These are phyloP conservation scores for Chrysocyon brachyurus DNA, from an alignment of 2,797 vertebrate species.

Conservation along the genomic window DNA sequence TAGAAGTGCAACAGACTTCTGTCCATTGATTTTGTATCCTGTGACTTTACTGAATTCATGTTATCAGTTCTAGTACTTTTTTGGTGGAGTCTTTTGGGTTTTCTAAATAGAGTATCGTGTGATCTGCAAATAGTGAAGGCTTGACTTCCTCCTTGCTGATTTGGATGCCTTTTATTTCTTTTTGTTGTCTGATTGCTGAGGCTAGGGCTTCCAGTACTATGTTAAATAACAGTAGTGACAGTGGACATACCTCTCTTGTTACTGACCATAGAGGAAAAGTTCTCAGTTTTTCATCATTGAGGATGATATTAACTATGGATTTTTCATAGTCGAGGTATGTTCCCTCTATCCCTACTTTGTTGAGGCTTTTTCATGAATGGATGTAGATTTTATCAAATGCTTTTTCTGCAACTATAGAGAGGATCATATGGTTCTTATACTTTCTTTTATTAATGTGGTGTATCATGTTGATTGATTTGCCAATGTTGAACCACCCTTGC, in stretches of 20 bases:
- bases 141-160: neutral
- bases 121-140: neutral
- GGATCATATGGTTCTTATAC: neutral
- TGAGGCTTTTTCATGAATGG: neutral
- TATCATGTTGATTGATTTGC: neutral
- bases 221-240: neutral
- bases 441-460: neutral
- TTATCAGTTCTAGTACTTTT: neutral
- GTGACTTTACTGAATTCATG: neutral
- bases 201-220: neutral
- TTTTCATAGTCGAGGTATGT: neutral
- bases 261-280: neutral
- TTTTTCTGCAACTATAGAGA: neutral
- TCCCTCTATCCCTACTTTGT: neutral
- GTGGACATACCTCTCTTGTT: neutral
- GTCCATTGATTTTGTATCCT: neutral
- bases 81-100: neutral
- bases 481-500: neutral
- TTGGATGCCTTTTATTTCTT: neutral
- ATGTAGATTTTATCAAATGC: neutral
- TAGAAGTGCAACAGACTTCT: neutral
- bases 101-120: neutral
- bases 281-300: neutral
- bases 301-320: neutral
- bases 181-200: neutral